phyloP scores from a whole-genome alignment of 2,797 vertebrate genomes.

The Hemibagrus guttatus region DNA sequence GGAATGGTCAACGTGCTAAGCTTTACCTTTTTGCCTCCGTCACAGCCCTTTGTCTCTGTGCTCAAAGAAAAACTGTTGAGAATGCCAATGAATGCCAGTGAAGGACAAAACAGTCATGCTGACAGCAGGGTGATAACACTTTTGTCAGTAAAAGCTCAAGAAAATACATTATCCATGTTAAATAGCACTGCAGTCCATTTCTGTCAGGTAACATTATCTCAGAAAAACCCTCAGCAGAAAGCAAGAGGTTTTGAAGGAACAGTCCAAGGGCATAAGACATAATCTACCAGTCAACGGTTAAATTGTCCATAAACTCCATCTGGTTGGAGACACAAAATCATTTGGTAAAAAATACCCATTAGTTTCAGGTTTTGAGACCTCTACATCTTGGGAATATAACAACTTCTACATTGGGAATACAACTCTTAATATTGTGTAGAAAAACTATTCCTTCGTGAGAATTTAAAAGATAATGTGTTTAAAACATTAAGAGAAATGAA shows the following conservation, averaged over 20 bases:
- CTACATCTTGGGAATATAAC: not conserved
- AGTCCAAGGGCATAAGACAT: not conserved
- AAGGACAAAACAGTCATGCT: constrained; percentile 34
- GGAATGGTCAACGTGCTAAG: constrained; percentile 6
- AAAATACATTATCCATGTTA: constrained; percentile 39
- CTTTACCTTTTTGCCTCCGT: not conserved
- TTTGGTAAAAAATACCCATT: not conserved
- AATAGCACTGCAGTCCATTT: constrained; percentile 1
- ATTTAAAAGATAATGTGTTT: constrained; percentile 2
- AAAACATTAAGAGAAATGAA: not conserved
- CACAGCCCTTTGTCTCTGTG: constrained; percentile 12
- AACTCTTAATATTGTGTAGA: not conserved
- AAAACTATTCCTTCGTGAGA: not conserved
- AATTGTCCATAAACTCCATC: not conserved
- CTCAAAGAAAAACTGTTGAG: not conserved
- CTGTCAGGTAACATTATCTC: constrained; percentile 29
- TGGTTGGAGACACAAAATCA: not conserved
- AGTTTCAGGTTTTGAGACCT: not conserved
- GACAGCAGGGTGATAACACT: constrained; percentile 27
- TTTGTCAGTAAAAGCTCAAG: constrained; percentile 29
- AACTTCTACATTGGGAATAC: not conserved
- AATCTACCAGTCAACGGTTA: constrained; percentile 5
- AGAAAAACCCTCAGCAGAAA: constrained; percentile 14
- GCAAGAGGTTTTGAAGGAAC: not conserved
- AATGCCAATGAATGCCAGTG: constrained; percentile 11